Conservation (phyloP, 1,140 invertebrate species). For the Heliconius hermathena region DNA sequence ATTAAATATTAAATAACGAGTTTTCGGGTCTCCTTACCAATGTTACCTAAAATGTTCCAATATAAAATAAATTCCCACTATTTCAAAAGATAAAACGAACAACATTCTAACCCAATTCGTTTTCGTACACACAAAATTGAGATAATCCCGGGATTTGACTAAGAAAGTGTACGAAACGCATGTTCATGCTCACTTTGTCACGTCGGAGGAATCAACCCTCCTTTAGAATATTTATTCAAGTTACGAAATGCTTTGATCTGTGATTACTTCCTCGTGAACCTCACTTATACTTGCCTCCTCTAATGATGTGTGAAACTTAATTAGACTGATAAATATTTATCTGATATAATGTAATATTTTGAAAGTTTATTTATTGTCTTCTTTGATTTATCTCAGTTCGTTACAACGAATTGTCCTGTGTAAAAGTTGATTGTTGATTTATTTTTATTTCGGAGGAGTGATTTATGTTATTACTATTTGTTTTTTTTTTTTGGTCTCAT, state of each 20-base stretch:
- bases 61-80: not conserved
- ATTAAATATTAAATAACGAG: no score
- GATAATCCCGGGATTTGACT: slow-evolving; percentile 20
- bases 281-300: not conserved
- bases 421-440: no score
- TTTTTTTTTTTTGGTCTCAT: no score
- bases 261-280: slow-evolving; percentile 18
- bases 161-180: slow-evolving; percentile 16
- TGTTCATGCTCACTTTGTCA: slow-evolving; percentile 25
- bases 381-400: not conserved
- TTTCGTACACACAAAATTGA: slow-evolving; percentile 3
- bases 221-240: slow-evolving; percentile 22
- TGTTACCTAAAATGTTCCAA: not conserved
- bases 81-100: not conserved
- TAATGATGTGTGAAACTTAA: slow-evolving; percentile 14
- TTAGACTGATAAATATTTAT: not conserved
- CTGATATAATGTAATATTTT: not conserved
- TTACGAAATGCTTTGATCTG: slow-evolving; percentile 19
- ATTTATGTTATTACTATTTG: no score
- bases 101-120: not conserved
- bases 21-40: not conserved
- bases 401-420: no score
- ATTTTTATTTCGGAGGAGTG: no score
- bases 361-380: not conserved
- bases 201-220: slow-evolving; percentile 20